Conservation (phyloP, 2,888 invertebrate species). For the Nyleta sp. region DNA sequence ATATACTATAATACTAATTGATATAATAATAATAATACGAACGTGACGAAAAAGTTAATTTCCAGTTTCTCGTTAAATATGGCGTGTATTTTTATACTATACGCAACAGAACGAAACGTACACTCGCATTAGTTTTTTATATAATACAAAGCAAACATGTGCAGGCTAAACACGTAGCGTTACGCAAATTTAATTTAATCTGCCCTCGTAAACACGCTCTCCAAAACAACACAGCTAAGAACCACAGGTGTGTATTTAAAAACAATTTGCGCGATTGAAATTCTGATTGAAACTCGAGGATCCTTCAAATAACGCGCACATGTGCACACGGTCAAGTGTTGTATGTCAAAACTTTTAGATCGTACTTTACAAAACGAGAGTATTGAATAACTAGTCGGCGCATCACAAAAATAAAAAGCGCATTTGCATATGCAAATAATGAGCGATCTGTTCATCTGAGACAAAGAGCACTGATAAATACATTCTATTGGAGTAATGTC, state of each 20-base stretch:
- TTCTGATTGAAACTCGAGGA: slow-evolving; percentile 50
- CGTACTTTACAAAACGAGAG: slow-evolving; percentile 22
- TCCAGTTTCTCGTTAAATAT: slow-evolving; percentile 5
- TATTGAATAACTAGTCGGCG: slow-evolving; percentile 20
- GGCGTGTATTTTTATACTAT: neutral
- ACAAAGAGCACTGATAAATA: slow-evolving; percentile 61
- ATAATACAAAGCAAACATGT: slow-evolving; percentile 13
- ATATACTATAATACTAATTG: too few relatives aligned
- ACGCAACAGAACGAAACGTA: slow-evolving; percentile 6
- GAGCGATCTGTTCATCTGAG: slow-evolving; percentile 61
- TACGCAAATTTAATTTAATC: slow-evolving; percentile 56
- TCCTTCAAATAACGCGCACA: slow-evolving; percentile 35
- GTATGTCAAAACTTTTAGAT: slow-evolving; percentile 38
- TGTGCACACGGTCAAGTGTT: slow-evolving; percentile 30
- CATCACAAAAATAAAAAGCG: slow-evolving; percentile 55
- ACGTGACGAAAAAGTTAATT: slow-evolving; percentile 32
- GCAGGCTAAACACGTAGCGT: slow-evolving; percentile 45
- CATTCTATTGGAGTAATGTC: slow-evolving; percentile 57
- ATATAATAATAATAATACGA: slow-evolving; percentile 12
- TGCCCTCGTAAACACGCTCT: slow-evolving; percentile 31
- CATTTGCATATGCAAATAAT: slow-evolving; percentile 59
- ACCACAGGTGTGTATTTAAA: slow-evolving; percentile 48
- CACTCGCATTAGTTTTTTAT: slow-evolving; percentile 1
- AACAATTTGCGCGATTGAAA: slow-evolving; percentile 47
- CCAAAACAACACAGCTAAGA: slow-evolving; percentile 36